Percentiles rank a stretch among this genome's conserved stretches.
These are phyloP conservation scores for Drosophila kepulauana DNA, from an alignment of 1,140 invertebrate species.

Conservation along the genomic window DNA sequence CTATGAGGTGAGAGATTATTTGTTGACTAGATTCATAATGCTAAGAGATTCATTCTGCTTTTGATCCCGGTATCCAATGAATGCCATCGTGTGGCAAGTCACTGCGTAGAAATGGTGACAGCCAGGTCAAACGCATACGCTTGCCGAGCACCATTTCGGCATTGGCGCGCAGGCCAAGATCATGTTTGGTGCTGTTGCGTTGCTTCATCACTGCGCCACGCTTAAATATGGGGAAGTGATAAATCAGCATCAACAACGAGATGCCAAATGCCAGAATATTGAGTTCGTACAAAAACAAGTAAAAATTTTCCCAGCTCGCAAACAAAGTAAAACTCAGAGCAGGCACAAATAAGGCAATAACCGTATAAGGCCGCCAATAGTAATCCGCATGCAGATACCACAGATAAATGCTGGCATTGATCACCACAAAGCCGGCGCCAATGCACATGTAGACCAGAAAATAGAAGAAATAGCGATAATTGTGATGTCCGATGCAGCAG, in stretches of 20 bases:
- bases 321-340: slow-evolving; percentile 88
- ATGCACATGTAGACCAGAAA: slow-evolving; percentile 93
- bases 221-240: slow-evolving; percentile 88
- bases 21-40: slow-evolving; percentile 27
- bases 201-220: slow-evolving; percentile 89
- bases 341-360: slow-evolving; percentile 89
- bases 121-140: slow-evolving; percentile 90
- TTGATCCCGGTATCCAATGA: slow-evolving; percentile 86
- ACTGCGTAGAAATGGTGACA: slow-evolving; percentile 92
- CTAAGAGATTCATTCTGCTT: slow-evolving; percentile 37
- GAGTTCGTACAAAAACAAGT: slow-evolving; percentile 89
- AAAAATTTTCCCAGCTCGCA: slow-evolving; percentile 78
- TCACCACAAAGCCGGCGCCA: slow-evolving; percentile 88
- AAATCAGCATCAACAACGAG: slow-evolving; percentile 88
- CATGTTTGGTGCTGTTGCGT: slow-evolving; percentile 86
- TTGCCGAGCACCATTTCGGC: slow-evolving; percentile 90
- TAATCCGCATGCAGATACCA: slow-evolving; percentile 85
- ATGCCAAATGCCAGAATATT: slow-evolving; percentile 89
- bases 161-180: slow-evolving; percentile 90
- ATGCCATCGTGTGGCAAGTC: slow-evolving; percentile 91
- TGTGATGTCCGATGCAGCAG: slow-evolving; percentile 95
- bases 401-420: slow-evolving; percentile 90
- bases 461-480: slow-evolving; percentile 95
- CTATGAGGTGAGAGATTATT: slow-evolving; percentile 22
- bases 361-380: slow-evolving; percentile 86